A percentile compares a stretch with the other conserved stretches of the same genome.
These are phyloP conservation scores for Zingel zingel DNA, from an alignment of 2,113 vertebrate species.

Conservation along the genomic window DNA sequence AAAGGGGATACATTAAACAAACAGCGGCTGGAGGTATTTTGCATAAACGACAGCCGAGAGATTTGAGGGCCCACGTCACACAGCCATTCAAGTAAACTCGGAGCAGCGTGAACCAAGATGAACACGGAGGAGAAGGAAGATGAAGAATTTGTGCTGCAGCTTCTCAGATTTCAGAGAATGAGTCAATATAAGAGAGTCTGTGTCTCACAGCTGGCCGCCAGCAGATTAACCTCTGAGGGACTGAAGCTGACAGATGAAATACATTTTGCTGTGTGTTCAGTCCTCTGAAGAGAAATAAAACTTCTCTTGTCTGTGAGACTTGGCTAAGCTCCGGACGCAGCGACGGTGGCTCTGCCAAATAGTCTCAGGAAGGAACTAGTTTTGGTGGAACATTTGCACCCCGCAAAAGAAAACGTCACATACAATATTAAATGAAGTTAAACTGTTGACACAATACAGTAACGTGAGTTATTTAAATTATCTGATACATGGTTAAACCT, in stretches of 20 bases:
- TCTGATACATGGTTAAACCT: too few relatives aligned
- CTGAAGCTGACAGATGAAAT: background rate
- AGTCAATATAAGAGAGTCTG: background rate
- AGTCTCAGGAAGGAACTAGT: too few relatives aligned
- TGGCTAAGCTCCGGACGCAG: too few relatives aligned
- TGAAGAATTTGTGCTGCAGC: background rate
- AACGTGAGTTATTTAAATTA: too few relatives aligned
- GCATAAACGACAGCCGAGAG: background rate
- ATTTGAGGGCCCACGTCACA: background rate
- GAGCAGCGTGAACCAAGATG: background rate
- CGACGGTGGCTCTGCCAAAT: too few relatives aligned
- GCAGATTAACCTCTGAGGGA: background rate
- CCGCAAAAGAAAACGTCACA: too few relatives aligned
- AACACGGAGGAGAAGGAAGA: background rate
- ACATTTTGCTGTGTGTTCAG: background rate
- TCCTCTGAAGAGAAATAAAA: background rate
- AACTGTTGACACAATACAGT: too few relatives aligned
- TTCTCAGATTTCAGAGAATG: background rate
- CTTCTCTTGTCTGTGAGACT: background rate
- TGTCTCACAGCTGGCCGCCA: background rate
- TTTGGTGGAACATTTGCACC: too few relatives aligned
- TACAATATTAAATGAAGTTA: too few relatives aligned
- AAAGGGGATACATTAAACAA: slow-evolving; percentile 16
- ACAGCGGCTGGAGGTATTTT: slow-evolving; percentile 1
- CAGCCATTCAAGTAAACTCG: background rate